These are phyloP conservation scores for Thunnus maccoyii DNA, from an alignment of 2,113 vertebrate genomes.

Conservation along the genomic window DNA sequence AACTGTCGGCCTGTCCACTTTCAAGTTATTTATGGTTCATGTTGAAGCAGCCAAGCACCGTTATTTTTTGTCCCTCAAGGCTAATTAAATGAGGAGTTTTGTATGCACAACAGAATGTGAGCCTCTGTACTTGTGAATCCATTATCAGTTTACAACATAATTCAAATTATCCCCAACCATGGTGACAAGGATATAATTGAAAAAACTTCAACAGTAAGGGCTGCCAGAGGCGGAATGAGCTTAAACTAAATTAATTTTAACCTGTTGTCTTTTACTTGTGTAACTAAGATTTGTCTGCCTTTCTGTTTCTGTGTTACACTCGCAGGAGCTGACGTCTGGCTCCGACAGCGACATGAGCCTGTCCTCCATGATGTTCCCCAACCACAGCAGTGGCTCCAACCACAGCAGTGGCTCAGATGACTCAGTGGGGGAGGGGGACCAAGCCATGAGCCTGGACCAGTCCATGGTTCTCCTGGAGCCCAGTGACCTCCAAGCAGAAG, in stretches of 20 bases:
- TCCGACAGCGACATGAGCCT: conserved; percentile 96
- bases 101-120: conserved; percentile 27
- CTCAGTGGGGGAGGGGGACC: conserved; percentile 89
- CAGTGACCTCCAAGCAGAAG: conserved; percentile 86
- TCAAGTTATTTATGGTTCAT: conserved; percentile 31
- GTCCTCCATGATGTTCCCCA: conserved; percentile 96
- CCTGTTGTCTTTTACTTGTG: not conserved
- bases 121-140: conserved; percentile 18
- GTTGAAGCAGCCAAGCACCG: conserved; percentile 9
- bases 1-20: conserved; percentile 25
- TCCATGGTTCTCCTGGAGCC: conserved; percentile 88
- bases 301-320: conserved; percentile 19
- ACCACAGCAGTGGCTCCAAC: conserved; percentile 95
- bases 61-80: conserved; percentile 3
- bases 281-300: not conserved
- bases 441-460: conserved; percentile 85
- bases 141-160: conserved; percentile 24
- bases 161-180: conserved; percentile 25
- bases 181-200: conserved; percentile 30
- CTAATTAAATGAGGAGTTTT: conserved; percentile 26
- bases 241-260: not conserved
- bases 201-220: conserved; percentile 1
- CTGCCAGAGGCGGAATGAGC: conserved; percentile 3
- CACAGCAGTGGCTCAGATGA: conserved; percentile 95
- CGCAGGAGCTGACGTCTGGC: conserved; percentile 89